Percentiles rank a stretch among this genome's conserved stretches.
These are phyloP conservation scores for Anthoscopus minutus DNA, from an alignment of 2,113 vertebrate genomes.

Conservation along the genomic window DNA sequence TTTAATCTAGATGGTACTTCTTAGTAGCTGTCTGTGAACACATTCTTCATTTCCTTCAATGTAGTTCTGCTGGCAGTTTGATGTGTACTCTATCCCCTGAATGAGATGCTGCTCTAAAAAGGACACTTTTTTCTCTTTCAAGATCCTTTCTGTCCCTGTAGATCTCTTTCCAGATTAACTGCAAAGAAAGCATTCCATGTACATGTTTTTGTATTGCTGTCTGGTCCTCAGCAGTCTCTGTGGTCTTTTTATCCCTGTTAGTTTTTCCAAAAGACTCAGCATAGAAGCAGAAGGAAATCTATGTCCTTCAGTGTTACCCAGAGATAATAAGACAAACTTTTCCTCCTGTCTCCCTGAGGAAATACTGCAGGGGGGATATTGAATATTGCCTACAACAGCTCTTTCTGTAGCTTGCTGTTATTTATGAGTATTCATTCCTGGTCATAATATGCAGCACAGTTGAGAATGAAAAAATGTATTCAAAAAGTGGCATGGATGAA, in stretches of 20 bases:
- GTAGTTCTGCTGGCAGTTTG: not conserved
- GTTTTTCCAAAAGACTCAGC: not conserved
- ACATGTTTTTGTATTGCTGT: not conserved
- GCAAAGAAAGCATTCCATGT: not conserved
- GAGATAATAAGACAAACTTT: not conserved
- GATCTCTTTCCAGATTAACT: not conserved
- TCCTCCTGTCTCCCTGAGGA: not conserved
- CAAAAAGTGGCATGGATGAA: not conserved
- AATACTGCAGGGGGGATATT: not conserved
- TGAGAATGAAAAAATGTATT: not conserved
- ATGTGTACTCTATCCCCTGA: not conserved
- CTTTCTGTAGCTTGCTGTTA: not conserved
- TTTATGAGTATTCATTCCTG: not conserved
- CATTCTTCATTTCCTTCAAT: not conserved
- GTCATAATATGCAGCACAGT: not conserved
- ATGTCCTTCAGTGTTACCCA: not conserved
- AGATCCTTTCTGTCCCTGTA: not conserved
- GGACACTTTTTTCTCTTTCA: not conserved
- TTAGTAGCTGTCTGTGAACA: not conserved
- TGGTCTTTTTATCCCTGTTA: not conserved
- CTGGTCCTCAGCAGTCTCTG: not conserved
- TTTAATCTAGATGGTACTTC: not conserved
- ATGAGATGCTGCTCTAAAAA: not conserved
- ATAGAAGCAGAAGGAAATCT: not conserved
- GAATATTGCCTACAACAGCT: not conserved